Evolutionary conservation across 2,113 vertebrate species (phyloP).

Genomic region (Lagopus leucura): DNA sequence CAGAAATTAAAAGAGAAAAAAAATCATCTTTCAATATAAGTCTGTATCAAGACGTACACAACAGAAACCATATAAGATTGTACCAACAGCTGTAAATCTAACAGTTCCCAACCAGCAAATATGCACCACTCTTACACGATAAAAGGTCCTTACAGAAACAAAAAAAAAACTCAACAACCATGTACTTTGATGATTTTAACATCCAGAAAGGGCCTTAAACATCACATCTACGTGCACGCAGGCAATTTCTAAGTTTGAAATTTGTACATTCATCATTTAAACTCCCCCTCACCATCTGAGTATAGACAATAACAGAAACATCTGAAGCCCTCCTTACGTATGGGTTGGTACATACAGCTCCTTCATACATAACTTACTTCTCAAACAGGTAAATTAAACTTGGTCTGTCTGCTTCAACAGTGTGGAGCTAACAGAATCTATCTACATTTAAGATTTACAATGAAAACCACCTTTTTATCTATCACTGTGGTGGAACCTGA

Average conservation of each 20-base stretch:
- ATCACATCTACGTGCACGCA: background rate
- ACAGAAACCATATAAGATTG: background rate
- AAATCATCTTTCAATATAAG: background rate
- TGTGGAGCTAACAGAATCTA: background rate
- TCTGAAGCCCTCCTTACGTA: background rate
- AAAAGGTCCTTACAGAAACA: background rate
- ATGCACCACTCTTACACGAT: background rate
- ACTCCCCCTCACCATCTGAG: background rate
- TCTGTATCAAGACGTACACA: background rate
- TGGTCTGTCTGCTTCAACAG: background rate
- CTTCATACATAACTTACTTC: too few species aligned
- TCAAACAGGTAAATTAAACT: background rate
- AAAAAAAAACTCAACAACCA: background rate
- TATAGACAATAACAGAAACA: background rate
- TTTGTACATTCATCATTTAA: background rate
- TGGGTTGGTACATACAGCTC: too few species aligned
- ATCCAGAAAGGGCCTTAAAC: background rate
- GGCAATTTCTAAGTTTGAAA: background rate
- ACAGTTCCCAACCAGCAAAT: background rate
- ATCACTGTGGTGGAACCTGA: background rate
- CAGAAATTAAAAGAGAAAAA: background rate
- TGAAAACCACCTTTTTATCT: background rate
- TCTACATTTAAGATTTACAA: background rate
- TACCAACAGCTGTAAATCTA: background rate
- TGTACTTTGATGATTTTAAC: accelerated